A percentile compares a stretch with the other conserved stretches of the same genome.
phyloP scores from a whole-genome alignment of 1,140 invertebrate species.

The Galendromus occidentalis region DNA sequence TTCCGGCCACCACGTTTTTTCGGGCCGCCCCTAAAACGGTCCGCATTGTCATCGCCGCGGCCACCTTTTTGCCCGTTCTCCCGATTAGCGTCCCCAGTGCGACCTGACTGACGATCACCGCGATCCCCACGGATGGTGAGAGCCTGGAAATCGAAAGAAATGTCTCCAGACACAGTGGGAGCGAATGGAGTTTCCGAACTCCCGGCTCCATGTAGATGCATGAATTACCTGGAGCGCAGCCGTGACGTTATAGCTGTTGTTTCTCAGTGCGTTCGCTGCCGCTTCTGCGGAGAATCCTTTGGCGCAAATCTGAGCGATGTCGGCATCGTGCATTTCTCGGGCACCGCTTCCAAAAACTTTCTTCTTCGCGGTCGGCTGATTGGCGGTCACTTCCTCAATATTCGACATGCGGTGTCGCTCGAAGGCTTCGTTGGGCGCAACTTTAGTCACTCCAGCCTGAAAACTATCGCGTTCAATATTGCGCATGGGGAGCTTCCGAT shows the following conservation, averaged over 20 bases:
- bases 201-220: too few species aligned
- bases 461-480: constrained; percentile 24
- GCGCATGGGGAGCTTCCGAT: too few species aligned
- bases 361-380: constrained; percentile 34
- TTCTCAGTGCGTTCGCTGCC: constrained; percentile 46
- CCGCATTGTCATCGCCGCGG: too few species aligned
- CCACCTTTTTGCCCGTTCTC: too few species aligned
- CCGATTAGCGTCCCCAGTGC: too few species aligned
- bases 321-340: constrained; percentile 44
- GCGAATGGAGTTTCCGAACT: too few species aligned
- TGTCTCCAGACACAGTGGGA: too few species aligned
- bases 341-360: constrained; percentile 49
- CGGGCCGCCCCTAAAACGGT: too few species aligned
- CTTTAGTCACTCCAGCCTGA: constrained; percentile 25
- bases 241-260: constrained; percentile 49
- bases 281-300: constrained; percentile 55
- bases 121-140: too few species aligned
- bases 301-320: constrained; percentile 56
- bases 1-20: too few species aligned
- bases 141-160: too few species aligned
- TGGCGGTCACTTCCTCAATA: constrained; percentile 50
- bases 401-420: constrained; percentile 60
- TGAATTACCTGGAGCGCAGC: constrained; percentile 45
- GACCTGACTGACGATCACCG: too few species aligned
- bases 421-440: constrained; percentile 48